A percentile compares a stretch with the other conserved stretches of the same genome.
Evolutionary conservation across 2,888 invertebrate species (phyloP).

Genomic region (Phania funesta): DNA sequence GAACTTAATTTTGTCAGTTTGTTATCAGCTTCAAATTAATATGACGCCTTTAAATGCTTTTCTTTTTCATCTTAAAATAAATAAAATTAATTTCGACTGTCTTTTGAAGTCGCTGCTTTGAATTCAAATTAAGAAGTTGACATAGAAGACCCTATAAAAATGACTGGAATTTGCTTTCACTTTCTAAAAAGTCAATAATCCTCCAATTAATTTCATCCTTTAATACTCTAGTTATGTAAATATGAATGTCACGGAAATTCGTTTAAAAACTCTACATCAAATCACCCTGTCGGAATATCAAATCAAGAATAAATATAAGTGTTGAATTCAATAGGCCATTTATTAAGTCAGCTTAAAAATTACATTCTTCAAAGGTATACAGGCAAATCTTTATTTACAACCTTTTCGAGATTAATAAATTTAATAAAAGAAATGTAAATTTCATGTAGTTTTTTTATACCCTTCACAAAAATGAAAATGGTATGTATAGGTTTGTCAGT

Average conservation of each 20-base stretch:
- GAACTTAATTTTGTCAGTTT: slow-evolving; percentile 19
- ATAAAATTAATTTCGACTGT: neutral
- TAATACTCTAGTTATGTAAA: neutral
- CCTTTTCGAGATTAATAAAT: slow-evolving; percentile 41
- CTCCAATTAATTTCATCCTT: slow-evolving; percentile 1
- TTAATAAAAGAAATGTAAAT: slow-evolving; percentile 7
- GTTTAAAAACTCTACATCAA: too few relatives aligned
- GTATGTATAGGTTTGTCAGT: neutral
- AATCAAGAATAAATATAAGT: slow-evolving; percentile 4
- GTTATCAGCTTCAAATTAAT: slow-evolving; percentile 33
- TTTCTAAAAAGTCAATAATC: neutral
- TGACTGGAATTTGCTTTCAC: too few relatives aligned
- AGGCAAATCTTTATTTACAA: slow-evolving; percentile 35
- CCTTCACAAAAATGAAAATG: too few relatives aligned
- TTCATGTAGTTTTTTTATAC: slow-evolving; percentile 9
- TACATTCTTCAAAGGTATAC: slow-evolving; percentile 1
- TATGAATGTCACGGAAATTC: too few relatives aligned
- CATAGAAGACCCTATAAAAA: too few relatives aligned
- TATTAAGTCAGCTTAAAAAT: neutral
- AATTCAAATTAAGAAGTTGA: neutral
- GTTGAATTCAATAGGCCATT: slow-evolving; percentile 10
- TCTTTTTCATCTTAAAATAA: neutral
- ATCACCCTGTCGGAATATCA: too few relatives aligned
- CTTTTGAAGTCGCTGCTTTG: neutral
- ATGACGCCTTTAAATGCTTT: slow-evolving; percentile 25